These are phyloP conservation scores for Melikaiella ostensackeni DNA, from an alignment of 2,888 invertebrate species.

Conservation along the genomic window DNA sequence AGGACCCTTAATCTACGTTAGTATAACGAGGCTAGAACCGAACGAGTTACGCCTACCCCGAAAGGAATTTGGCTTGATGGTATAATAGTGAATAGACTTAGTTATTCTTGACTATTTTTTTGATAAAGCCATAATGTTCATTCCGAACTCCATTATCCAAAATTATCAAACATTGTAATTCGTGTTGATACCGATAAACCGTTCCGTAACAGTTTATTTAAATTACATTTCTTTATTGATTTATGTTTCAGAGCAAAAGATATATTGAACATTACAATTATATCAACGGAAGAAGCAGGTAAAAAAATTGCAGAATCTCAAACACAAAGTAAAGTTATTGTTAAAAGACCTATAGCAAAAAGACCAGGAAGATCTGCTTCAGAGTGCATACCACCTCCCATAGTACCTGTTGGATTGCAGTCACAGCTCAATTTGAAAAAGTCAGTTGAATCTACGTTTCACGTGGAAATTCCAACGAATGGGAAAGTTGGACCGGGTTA, in stretches of 20 bases:
- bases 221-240: conserved; percentile 24
- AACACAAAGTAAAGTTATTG: conserved; percentile 78
- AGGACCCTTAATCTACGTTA: too few relatives aligned
- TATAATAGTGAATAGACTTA: too few relatives aligned
- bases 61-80: too few relatives aligned
- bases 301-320: conserved; percentile 69
- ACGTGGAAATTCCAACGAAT: conserved; percentile 65
- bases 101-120: too few relatives aligned
- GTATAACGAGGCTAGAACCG: too few relatives aligned
- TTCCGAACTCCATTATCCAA: too few relatives aligned
- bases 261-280: conserved; percentile 87
- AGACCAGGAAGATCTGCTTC: conserved; percentile 78
- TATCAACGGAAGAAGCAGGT: conserved; percentile 81
- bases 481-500: conserved; percentile 65
- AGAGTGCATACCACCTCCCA: conserved; percentile 69
- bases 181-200: too few relatives aligned
- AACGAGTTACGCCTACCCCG: too few relatives aligned
- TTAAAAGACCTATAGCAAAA: conserved; percentile 80
- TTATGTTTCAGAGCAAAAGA: conserved; percentile 82
- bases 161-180: too few relatives aligned
- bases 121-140: too few relatives aligned
- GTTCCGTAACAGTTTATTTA: neutral
- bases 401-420: conserved; percentile 59
- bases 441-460: conserved; percentile 41
- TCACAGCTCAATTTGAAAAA: conserved; percentile 52